Base-by-base conservation (phyloP, 2,113 vertebrate species). In the Pseudorasbora parva region DNA sequence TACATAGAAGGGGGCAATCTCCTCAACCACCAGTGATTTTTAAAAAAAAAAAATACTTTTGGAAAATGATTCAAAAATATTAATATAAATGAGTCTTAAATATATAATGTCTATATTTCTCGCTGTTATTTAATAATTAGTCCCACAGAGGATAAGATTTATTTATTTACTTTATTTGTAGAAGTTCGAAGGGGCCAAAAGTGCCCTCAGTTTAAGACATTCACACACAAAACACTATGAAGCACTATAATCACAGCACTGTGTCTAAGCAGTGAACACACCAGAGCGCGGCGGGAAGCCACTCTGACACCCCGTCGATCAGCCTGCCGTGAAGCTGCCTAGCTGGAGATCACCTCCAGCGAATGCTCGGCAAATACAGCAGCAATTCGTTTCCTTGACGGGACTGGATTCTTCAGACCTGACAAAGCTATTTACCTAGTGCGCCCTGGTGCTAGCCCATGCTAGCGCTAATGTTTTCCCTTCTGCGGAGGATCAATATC, bases 401-500 rank as follows among this genome's bases (percentile, higher is more conserved):
- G 87, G 82, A 84, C 89, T 49, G 87, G 89, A 82, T 89, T 90
- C 72, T 79, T 86, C 92, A 90, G 91, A 90, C 89, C 91, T 92
- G 92, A 94, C 92, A 93, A 87, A 91, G 92, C 91, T 92, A 91
- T 92, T 93, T 93, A 92, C 91, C 89, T 90, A 90, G 62, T 87
- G 88, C 78, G 85, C 83, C 87, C 88, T 87, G 30, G 88, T 85
- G 89, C 81, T 86, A 81, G 88, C 90, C 78, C 88, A 84, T 88
- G 85, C 91, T 88, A 90, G 89, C 78, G 85, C 89, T 93, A 92
- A 93, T 94, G 91, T 94, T 93, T 93, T 93, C 91, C 90, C 90
- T 93, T 92, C 91, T 90, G 92, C 91, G 89, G 90, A 91, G 92
- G 93, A 94, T 94, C 93, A 93, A 94, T 94, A 94, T 92, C 92